Evolutionary conservation across 2,888 invertebrate genomes (phyloP).

Genomic region (Ctena decussata): DNA sequence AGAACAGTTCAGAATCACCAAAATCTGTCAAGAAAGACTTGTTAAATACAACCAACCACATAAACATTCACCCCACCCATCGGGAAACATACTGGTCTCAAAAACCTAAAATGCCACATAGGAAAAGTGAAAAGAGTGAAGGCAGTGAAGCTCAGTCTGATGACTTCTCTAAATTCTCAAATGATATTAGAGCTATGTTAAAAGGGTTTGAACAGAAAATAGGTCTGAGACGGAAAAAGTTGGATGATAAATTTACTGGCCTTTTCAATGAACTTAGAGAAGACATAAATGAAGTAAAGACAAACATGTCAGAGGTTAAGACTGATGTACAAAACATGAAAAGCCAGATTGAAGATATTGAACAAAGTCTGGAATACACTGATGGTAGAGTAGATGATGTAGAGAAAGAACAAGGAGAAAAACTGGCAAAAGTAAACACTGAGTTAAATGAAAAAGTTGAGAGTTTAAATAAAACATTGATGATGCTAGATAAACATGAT

Average conservation of each 20-base stretch:
- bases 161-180: not conserved
- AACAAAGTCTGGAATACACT: not conserved
- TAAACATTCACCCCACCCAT: too few relatives aligned
- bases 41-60: too few relatives aligned
- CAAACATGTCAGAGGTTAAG: not conserved
- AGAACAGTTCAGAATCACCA: too few relatives aligned
- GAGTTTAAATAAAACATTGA: not conserved
- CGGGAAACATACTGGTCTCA: too few relatives aligned
- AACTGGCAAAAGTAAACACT: not conserved
- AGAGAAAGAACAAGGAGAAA: not conserved
- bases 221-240: not conserved
- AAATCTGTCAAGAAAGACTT: too few relatives aligned
- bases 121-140: not conserved
- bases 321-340: not conserved
- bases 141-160: not conserved
- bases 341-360: not conserved
- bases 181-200: not conserved
- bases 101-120: too few relatives aligned
- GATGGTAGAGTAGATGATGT: not conserved
- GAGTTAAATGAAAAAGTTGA: not conserved
- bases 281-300: not conserved
- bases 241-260: not conserved
- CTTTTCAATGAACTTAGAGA: not conserved
- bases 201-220: not conserved
- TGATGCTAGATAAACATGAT: not conserved